phyloP scores from a whole-genome alignment of 2,113 vertebrate genomes.

The Trematocara variabile region DNA sequence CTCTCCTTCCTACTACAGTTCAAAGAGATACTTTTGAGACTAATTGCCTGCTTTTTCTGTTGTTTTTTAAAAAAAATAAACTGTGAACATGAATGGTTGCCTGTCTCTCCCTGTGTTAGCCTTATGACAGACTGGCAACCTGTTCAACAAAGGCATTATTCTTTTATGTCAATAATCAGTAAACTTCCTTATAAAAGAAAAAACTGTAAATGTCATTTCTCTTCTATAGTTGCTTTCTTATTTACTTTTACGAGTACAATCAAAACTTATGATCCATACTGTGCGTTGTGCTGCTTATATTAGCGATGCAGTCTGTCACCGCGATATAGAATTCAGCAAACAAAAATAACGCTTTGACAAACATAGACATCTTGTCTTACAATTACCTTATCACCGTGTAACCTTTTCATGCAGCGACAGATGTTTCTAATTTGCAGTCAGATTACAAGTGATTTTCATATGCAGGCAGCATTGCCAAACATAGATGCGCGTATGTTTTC shows the following conservation, averaged over 20 bases:
- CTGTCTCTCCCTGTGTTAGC: not conserved
- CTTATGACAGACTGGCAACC: not conserved
- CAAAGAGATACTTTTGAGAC: not conserved
- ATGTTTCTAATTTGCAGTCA: not conserved
- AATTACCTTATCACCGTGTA: not conserved
- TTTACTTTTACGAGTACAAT: not conserved
- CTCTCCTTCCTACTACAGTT: not conserved
- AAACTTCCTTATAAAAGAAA: not conserved
- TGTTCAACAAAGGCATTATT: not conserved
- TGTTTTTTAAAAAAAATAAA: not conserved
- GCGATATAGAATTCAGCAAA: not conserved
- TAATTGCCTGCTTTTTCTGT: not conserved
- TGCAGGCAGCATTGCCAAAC: not conserved
- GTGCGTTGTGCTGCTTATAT: not conserved
- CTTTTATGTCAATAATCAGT: not conserved
- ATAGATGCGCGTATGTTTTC: not conserved
- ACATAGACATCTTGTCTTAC: not conserved
- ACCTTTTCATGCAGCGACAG: not conserved
- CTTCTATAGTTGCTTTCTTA: not conserved
- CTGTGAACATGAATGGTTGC: not conserved
- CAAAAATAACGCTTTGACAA: not conserved
- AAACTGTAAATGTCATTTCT: not conserved
- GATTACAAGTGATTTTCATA: not conserved
- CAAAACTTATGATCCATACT: not conserved
- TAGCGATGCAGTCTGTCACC: not conserved